Conservation (phyloP, 2,888 invertebrate species). For the Leptothorax acervorum region DNA sequence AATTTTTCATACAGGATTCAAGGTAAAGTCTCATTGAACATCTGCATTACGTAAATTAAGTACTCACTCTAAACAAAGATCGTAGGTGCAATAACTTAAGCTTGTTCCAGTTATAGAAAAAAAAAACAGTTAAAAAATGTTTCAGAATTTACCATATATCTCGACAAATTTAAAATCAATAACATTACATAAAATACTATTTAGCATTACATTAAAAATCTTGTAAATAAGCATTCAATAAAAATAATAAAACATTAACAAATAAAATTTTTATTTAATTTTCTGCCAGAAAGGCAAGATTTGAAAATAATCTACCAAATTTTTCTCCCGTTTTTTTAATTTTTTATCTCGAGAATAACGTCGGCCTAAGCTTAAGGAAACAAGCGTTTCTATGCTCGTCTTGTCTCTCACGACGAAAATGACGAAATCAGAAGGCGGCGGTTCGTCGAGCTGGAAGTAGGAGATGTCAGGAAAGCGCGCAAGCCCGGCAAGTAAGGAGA, state of each 20-base stretch:
- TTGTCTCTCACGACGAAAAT: conserved; percentile 14
- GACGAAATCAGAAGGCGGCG: conserved; percentile 32
- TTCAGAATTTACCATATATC: not conserved
- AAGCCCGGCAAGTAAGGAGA: conserved; percentile 60
- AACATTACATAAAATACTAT: not conserved
- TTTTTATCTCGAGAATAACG: not conserved
- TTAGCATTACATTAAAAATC: not conserved
- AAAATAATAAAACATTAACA: not conserved
- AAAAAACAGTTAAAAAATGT: not conserved
- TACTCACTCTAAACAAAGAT: not conserved
- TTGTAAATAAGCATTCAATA: not conserved
- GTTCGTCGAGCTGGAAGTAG: conserved; percentile 22
- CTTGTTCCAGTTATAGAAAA: too few species aligned
- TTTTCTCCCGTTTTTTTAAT: not conserved
- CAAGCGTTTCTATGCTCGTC: not conserved
- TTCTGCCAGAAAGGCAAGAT: not conserved
- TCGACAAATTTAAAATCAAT: conserved; percentile 11
- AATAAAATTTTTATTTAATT: conserved; percentile 14
- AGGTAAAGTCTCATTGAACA: not conserved
- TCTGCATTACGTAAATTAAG: conserved; percentile 1
- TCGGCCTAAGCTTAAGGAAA: not conserved
- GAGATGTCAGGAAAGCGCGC: conserved; percentile 24
- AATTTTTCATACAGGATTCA: not conserved
- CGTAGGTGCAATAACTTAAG: not conserved
- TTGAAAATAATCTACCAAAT: not conserved